Evolutionary conservation across 1,140 invertebrate species (phyloP), one percentile per base, ranked within the genome.

Genomic region (Microplitis demolitor): DNA sequence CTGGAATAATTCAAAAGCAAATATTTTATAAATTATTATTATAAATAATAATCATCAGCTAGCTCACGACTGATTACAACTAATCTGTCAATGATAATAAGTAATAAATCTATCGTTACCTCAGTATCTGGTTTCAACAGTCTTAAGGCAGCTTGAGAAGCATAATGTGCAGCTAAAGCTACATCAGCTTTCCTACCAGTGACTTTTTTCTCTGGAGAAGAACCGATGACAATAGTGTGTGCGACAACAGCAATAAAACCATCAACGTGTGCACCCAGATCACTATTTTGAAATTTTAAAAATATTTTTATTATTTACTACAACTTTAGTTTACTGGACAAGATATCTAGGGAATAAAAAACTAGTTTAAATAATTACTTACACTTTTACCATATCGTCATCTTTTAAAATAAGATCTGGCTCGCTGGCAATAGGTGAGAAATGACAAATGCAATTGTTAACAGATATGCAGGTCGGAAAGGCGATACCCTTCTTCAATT

Each of bases 401-500:
- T 95, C 92, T 86, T 97, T 95, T 14, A 99, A 85, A 67, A 91
- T 89, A 74, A 95, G 92, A 87, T 98, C 96, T 58, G 93, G 89
- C 88, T 99, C 98, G 88, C 93, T 97, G 74, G 93, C 93, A 64
- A 98, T 91, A 14, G 98, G 98, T 58, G 97, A 99, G 86, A 95
- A 99, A 84, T 99, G 98, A 85, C 98, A 99, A 84, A 99, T 98
- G 88, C 97, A 98, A 87, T 99, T 99, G 87, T 99, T 99, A 8
- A 99, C 94, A 31, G 98, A 99, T 72, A 99, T 91, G 89, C 98
- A 99, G 45, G 97, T 99, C 51, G 98, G 98, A 87, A 99, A 99
- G 51, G 98, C 98, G 82, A 99, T 98, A 82, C 97, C 96, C 88
- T 99, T 99, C 83, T 97, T 98, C 76, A 98, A 89, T 76, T 98